Base-by-base conservation (phyloP, 2,113 vertebrate genomes). In the Tachysurus vachellii region DNA sequence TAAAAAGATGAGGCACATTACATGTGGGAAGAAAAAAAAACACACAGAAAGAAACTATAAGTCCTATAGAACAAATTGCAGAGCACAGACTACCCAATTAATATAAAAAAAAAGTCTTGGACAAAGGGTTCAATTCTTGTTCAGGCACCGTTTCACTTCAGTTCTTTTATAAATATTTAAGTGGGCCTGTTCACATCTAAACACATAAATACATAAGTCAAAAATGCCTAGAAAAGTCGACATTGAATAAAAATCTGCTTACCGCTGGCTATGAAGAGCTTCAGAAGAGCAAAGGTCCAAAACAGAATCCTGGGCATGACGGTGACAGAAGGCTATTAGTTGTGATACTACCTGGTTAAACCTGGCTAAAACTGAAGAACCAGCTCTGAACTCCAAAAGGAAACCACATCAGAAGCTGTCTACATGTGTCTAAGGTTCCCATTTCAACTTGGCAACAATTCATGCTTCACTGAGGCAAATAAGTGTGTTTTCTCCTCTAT, bases 341-440 rank as follows among this genome's bases (percentile, higher is more conserved):
- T 36, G 59, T 42, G 1, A 16, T 6, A 57, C 26, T 8, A 56
- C 57, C 44, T n/a, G 57, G 57, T 59, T 85, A 57, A 31, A 84
- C 47, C 44, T 81, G 23, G 8, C 36, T 59, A 66, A 66, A 80
- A 54, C 16, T 68, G 77, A 21, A 79, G 47, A 79, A 80, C n/a
- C 76, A 31, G 70, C 84, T n/a, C 68, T 79, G 82, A 87, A 56
- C 59, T 76, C 23, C 21, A 12, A n/a, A 57, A 82, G 59, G 53
- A 59, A 68, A 82, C 47, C 68, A 64, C 80, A 84, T 86, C 81
- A 86, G 47, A 50, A 84, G 61, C 19, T 76, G 80, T 84, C 87
- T 81, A 91, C 70, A 3, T 75, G 82, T 91, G 88, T 91, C 91
- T 89, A 36, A 80, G 80, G 88, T 88, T 92, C 86, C 92, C 47